Evolutionary conservation across 2,888 invertebrate species (phyloP), one percentile per base, ranked within the genome.

Genomic region (Sinohyriopsis cumingii): DNA sequence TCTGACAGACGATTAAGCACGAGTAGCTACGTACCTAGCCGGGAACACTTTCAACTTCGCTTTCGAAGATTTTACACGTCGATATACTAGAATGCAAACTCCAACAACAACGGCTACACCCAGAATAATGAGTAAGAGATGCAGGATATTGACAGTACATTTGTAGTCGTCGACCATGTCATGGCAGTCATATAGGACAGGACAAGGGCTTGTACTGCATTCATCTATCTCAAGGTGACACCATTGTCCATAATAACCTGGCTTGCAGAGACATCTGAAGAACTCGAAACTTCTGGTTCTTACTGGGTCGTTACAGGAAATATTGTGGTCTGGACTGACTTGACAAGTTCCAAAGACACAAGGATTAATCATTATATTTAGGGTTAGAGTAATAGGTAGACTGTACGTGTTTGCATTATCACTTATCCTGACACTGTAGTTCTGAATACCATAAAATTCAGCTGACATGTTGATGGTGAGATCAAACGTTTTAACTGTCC

Each of bases 171-270:
- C 73, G 18, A 77, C 63, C 24, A 65, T 64, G 63, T 81, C 75
- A 55, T 73, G 66, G 55, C 81, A 81, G 63, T 81, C 81, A 63
- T 70, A 81, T 63, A 81, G 59, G 9, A 69, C 53, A 9, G 77
- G 67, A 68, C 81, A 81, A 15, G 79, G 77, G 1, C 65, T 66
- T 5, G 63, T 33, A 5, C 66, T 28, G 66, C 79, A 79, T 67
- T 81, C 81, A 59, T 81, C 69, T 12, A 72, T 78, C 20, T 81
- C 77, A 5, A 59, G 76, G 59, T 81, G 67, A 59, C 81, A 81
- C 76, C 77, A 79, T 22, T 71, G 56, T 4, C 71, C 80, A 19
- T 70, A 62, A 57, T 80, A 82, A 1, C 82, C 82, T 7, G 68
- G 7, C 15, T 59, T 57, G 71, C 82, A 82, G 0, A 68, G 53